These are phyloP conservation scores for Porites lobata DNA, from an alignment of 92 coral and sea anemone genomes.

Conservation along the genomic window DNA sequence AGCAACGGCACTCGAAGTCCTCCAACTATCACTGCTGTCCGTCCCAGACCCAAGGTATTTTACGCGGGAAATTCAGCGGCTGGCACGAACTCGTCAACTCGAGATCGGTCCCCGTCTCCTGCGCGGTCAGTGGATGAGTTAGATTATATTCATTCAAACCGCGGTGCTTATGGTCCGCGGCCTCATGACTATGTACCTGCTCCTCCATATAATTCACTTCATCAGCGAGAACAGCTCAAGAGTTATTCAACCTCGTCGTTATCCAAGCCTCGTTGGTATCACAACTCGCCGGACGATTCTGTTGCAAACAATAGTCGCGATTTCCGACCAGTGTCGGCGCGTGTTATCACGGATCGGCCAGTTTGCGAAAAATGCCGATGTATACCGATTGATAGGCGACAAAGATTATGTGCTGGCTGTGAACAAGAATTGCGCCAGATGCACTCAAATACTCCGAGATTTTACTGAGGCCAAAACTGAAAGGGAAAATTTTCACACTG, in stretches of 20 bases:
- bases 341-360: constrained; percentile 77
- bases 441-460: constrained; percentile 39
- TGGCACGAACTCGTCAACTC: constrained; percentile 4
- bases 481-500: background rate
- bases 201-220: constrained; percentile 65
- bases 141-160: constrained; percentile 21
- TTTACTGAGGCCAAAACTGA: constrained; percentile 30
- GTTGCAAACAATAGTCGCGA: constrained; percentile 51
- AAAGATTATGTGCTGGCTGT: constrained; percentile 81
- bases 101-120: constrained; percentile 37
- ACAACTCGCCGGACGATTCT: constrained; percentile 33
- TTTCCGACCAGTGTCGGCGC: constrained; percentile 74
- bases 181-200: constrained; percentile 60
- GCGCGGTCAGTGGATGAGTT: constrained; percentile 16
- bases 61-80: constrained; percentile 43
- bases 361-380: constrained; percentile 73
- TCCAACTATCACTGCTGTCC: background rate
- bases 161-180: constrained; percentile 26
- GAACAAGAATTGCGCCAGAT: constrained; percentile 44
- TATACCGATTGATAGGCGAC: constrained; percentile 79
- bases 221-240: constrained; percentile 47
- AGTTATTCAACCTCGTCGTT: constrained; percentile 49
- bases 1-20: constrained; percentile 44
- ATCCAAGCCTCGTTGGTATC: constrained; percentile 56
- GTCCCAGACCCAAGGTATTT: constrained; percentile 35